These are phyloP conservation scores for Apostichopus californicus DNA, from an alignment of 35 echinoderm and acorn worm genomes.

Conservation along the genomic window DNA sequence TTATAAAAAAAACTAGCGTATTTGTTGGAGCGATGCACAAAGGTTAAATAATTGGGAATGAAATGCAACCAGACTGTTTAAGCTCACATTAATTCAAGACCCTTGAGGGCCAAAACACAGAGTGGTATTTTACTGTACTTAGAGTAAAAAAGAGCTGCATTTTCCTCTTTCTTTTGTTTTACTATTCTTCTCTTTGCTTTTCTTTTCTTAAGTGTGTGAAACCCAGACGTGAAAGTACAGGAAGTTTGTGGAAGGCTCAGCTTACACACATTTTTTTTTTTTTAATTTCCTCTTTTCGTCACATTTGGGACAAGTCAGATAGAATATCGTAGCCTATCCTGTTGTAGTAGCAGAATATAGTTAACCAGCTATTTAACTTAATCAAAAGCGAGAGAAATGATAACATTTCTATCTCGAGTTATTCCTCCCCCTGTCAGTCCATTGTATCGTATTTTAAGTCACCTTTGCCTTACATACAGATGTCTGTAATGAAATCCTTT, in stretches of 20 bases:
- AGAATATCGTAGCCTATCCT: not conserved
- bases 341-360: not conserved
- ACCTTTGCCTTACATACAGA: conserved; percentile 46
- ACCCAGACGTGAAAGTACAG: not conserved
- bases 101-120: no score
- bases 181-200: no score
- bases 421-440: not conserved
- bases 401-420: conserved; percentile 28
- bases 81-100: no score
- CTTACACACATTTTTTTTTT: not conserved
- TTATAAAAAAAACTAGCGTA: no score
- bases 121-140: no score
- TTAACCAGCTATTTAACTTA: not conserved
- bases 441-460: conserved; percentile 38
- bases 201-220: not conserved
- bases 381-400: conserved; percentile 3
- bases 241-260: not conserved
- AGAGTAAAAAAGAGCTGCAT: no score
- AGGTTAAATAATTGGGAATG: no score
- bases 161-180: no score
- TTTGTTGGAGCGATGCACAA: no score
- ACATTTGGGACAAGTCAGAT: not conserved
- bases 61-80: no score
- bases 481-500: conserved; percentile 35
- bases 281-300: not conserved